phyloP scores from a whole-genome alignment of 2,888 invertebrate genomes.

The Sylvicola cinctus region DNA sequence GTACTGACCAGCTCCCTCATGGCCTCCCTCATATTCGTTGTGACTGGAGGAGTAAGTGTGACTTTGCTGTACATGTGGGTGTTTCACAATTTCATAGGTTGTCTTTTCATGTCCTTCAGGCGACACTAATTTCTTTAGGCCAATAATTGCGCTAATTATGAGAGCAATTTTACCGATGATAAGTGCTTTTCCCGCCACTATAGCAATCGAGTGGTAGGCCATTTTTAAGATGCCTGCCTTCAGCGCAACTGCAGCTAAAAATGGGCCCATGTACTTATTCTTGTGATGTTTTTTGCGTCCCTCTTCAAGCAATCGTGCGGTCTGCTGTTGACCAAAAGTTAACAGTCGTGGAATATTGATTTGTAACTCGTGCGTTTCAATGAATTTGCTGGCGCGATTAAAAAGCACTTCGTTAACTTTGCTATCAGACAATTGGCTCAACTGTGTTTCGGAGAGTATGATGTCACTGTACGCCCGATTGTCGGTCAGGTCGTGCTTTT shows the following conservation, averaged over 20 bases:
- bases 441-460: constrained; percentile 32
- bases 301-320: constrained; percentile 23
- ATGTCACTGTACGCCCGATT: constrained; percentile 17
- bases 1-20: constrained; percentile 36
- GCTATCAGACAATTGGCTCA: constrained; percentile 35
- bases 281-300: constrained; percentile 38
- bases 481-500: constrained; percentile 15
- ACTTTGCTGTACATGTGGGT: constrained; percentile 60
- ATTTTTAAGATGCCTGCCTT: constrained; percentile 53
- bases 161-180: constrained; percentile 69
- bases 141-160: constrained; percentile 56
- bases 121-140: constrained; percentile 55
- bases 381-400: constrained; percentile 32
- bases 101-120: constrained; percentile 54
- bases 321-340: constrained; percentile 26
- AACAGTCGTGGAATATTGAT: constrained; percentile 27
- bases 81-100: constrained; percentile 68
- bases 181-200: constrained; percentile 61
- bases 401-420: constrained; percentile 37
- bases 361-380: constrained; percentile 37
- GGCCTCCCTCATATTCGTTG: constrained; percentile 36
- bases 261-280: constrained; percentile 43
- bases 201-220: constrained; percentile 52
- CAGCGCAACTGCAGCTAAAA: constrained; percentile 44
- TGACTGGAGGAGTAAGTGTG: constrained; percentile 55